phyloP scores from a whole-genome alignment of 2,113 vertebrate species.

The Ia io region DNA sequence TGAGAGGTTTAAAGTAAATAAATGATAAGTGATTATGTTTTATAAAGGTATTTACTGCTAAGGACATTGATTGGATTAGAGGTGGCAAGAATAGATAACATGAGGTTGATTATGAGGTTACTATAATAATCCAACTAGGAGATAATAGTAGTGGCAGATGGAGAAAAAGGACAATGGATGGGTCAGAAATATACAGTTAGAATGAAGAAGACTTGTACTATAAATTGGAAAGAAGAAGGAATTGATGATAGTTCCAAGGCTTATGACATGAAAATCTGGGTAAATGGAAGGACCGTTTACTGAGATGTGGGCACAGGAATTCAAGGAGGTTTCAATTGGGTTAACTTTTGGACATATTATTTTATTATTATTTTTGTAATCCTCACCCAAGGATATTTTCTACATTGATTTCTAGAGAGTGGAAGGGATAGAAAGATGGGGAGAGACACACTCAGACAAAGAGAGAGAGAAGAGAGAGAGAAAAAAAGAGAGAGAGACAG shows the following conservation, averaged over 20 bases:
- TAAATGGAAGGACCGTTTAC: neutral
- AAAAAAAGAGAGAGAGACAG: too few relatives aligned
- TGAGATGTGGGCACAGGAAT: neutral
- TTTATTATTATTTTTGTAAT: neutral
- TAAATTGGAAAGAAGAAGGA: neutral
- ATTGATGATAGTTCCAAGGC: neutral
- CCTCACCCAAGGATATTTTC: too few relatives aligned
- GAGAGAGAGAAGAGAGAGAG: too few relatives aligned
- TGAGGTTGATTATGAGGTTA: neutral
- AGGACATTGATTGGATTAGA: neutral
- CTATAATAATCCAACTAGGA: neutral
- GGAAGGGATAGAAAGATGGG: too few relatives aligned
- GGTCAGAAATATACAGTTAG: neutral
- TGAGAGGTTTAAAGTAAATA: neutral
- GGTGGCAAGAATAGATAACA: neutral
- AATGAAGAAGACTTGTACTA: neutral
- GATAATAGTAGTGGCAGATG: neutral
- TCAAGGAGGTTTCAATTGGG: neutral
- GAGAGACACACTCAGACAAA: too few relatives aligned
- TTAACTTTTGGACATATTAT: neutral
- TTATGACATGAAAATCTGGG: neutral
- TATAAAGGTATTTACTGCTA: neutral
- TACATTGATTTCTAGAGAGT: too few relatives aligned
- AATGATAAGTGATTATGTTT: neutral
- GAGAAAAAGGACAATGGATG: neutral